phyloP scores from a whole-genome alignment of 2,888 invertebrate genomes.

The Drosophila merina region DNA sequence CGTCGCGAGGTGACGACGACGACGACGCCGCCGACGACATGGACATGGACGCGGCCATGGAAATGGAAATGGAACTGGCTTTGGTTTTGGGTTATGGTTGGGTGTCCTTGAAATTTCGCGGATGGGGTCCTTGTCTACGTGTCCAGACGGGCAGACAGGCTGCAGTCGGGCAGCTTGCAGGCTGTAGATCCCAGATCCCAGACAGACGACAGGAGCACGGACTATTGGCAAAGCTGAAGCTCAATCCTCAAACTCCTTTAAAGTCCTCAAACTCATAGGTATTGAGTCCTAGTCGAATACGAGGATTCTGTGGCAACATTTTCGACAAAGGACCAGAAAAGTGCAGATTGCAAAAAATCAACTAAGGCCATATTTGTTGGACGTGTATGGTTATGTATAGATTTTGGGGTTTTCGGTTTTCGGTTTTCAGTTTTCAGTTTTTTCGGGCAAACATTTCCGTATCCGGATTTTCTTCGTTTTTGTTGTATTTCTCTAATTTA shows the following conservation, averaged over 20 bases:
- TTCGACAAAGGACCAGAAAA: slow-evolving; percentile 75
- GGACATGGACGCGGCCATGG: slow-evolving; percentile 55
- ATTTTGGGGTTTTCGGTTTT: slow-evolving; percentile 8
- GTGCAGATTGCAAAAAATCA: slow-evolving; percentile 78
- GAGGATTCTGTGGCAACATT: slow-evolving; percentile 68
- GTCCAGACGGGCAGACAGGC: slow-evolving; percentile 49
- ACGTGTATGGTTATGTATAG: slow-evolving; percentile 21
- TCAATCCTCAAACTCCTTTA: not conserved
- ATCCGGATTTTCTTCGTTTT: slow-evolving; percentile 38
- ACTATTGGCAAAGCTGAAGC: slow-evolving; percentile 23
- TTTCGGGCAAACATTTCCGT: slow-evolving; percentile 67
- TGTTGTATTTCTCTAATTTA: slow-evolving; percentile 77
- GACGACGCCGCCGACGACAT: slow-evolving; percentile 43
- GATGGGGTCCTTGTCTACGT: slow-evolving; percentile 32
- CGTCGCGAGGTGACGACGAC: slow-evolving; percentile 72
- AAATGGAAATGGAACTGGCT: slow-evolving; percentile 15
- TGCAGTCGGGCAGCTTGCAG: slow-evolving; percentile 33
- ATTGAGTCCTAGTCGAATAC: slow-evolving; percentile 8
- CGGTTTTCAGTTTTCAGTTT: slow-evolving; percentile 1
- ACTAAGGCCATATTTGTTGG: slow-evolving; percentile 67
- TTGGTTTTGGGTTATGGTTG: not conserved
- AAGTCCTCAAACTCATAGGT: not conserved
- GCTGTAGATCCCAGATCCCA: slow-evolving; percentile 37
- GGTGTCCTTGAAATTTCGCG: not conserved
- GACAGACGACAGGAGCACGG: slow-evolving; percentile 33